These are phyloP conservation scores for Sapajus apella DNA, from an alignment of 2,113 vertebrate genomes.

Conservation along the genomic window DNA sequence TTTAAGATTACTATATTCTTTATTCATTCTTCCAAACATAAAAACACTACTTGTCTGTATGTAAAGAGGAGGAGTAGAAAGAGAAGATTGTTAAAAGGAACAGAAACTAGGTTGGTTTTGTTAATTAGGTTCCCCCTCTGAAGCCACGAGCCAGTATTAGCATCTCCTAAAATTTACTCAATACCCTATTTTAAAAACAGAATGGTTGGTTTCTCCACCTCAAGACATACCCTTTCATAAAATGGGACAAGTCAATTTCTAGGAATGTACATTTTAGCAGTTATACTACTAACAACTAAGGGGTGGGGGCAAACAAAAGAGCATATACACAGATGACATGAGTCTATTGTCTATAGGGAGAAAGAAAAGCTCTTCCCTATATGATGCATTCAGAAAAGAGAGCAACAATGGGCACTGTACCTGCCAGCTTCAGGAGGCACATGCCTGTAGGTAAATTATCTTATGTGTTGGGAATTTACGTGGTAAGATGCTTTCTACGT, in stretches of 20 bases:
- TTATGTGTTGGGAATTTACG: background rate
- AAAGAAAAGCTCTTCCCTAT: conserved; percentile 24
- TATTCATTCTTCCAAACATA: background rate
- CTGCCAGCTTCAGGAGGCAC: background rate
- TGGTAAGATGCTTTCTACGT: background rate
- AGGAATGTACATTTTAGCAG: background rate
- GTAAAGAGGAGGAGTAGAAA: background rate
- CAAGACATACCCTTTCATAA: background rate
- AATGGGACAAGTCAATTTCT: conserved; percentile 14
- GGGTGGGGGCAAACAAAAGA: background rate
- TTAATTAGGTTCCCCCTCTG: conserved; percentile 62
- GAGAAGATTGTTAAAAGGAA: conserved; percentile 54
- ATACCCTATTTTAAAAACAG: background rate
- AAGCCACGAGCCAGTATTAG: conserved; percentile 36
- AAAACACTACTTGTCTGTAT: conserved; percentile 4
- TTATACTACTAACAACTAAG: background rate
- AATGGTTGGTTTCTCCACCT: background rate
- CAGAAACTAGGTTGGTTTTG: conserved; percentile 56
- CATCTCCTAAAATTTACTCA: conserved; percentile 23
- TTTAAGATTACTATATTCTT: background rate
- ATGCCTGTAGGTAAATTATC: background rate
- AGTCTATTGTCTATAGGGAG: background rate
- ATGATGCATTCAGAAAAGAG: background rate
- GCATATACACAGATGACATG: background rate
- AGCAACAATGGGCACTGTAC: background rate